phyloP scores from a whole-genome alignment of 2,888 invertebrate genomes.

The Drosophila paranaensis region DNA sequence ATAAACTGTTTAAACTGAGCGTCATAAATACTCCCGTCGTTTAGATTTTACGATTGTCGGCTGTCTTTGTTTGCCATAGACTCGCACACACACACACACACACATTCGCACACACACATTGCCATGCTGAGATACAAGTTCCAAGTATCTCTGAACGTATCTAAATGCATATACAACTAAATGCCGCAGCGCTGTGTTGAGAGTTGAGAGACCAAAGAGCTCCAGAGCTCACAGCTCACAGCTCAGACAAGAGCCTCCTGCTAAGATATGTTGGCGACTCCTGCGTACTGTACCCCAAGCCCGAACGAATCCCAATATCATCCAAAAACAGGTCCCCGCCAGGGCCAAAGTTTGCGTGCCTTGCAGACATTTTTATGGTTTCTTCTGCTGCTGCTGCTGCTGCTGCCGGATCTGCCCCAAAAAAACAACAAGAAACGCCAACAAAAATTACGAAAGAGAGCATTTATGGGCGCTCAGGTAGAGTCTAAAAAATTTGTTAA shows the following conservation, averaged over 20 bases:
- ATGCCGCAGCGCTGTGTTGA: conserved; percentile 39
- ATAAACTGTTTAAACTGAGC: conserved; percentile 51
- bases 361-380: conserved; percentile 67
- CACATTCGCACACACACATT: conserved; percentile 18
- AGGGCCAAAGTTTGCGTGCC: conserved; percentile 77
- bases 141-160: conserved; percentile 75
- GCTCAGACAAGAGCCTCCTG: conserved; percentile 65
- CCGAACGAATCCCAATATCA: conserved; percentile 35
- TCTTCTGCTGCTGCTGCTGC: conserved; percentile 32
- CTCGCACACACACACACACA: conserved; percentile 18
- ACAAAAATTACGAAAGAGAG: conserved; percentile 41
- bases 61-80: conserved; percentile 73
- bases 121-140: conserved; percentile 55
- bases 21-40: conserved; percentile 77
- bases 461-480: conserved; percentile 63
- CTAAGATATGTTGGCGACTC: conserved; percentile 63
- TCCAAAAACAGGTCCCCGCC: conserved; percentile 66
- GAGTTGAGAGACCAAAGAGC: conserved; percentile 34
- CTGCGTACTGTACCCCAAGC: conserved; percentile 70
- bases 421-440: conserved; percentile 3
- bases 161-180: conserved; percentile 69
- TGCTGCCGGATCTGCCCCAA: conserved; percentile 30
- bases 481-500: conserved; percentile 18
- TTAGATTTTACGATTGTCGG: conserved; percentile 80
- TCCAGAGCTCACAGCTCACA: conserved; percentile 39